Base-by-base conservation (phyloP, 1,140 invertebrate species). In the Trachymyrmex septentrionalis region DNA sequence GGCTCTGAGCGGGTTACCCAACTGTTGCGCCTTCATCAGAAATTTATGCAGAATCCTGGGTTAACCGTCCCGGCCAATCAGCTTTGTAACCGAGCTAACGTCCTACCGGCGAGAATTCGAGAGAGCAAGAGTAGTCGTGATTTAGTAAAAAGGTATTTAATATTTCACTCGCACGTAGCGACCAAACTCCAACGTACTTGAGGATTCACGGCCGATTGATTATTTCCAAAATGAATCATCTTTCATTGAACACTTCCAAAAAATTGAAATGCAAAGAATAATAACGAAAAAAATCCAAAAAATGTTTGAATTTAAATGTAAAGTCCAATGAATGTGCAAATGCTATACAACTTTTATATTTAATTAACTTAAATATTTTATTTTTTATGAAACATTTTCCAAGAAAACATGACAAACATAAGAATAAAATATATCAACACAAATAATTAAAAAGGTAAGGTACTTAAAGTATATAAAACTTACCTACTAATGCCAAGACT, bases 401-500 rank as follows among this genome's bases (percentile, higher is more conserved):
- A 55, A 2, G 2, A n/a, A 55, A 21, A 30, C 19, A n/a, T 10
- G 34, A 44, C 19, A 48, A 30, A 9, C n/a, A 19, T 27, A 30
- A 21, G 24, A 63, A 27, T 48, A 44, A 64, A 27, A 16, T 38
- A 34, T 27, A 9, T n/a, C 16, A 44, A 21, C n/a, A 64, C 9
- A 77, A 64, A 1, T 38, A 61, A 24, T n/a, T 44, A 30, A 50
- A 50, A 72, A 16, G n/a, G n/a, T 27, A 0, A 0, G 1, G 5
- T 19, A n/a, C 7, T 9, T 10, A 21, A 44, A 38, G 59, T 10
- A n/a, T 30, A n/a, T 14, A 10, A 38, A 44, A 97, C 98, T 98
- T 96, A 99, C 99, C 99, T 89, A 99, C 99, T 94, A 99, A 96
- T 16, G 99, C 99, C 93, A 99, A 95, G 90, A 99, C 99, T 59